phyloP scores from a whole-genome alignment of 2,888 invertebrate species.

The Thera britannica region DNA sequence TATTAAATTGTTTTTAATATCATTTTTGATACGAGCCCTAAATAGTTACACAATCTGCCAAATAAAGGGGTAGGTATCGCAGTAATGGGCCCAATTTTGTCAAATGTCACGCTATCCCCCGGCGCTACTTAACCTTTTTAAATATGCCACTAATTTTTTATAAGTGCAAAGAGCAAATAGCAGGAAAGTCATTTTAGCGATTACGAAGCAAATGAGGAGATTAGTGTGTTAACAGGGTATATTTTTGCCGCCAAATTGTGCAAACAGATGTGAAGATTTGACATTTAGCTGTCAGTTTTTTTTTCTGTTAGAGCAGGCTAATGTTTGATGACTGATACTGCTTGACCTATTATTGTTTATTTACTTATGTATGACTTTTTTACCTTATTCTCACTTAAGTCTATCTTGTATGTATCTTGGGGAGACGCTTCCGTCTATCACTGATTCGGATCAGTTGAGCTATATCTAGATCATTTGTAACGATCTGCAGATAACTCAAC shows the following conservation, averaged over 20 bases:
- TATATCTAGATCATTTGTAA: too few species aligned
- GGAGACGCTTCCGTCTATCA: too few species aligned
- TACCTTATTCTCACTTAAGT: too few species aligned
- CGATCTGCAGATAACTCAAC: too few species aligned
- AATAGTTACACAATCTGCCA: constrained; percentile 15
- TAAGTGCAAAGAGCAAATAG: constrained; percentile 13
- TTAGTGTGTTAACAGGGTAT: neutral
- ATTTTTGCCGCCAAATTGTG: neutral
- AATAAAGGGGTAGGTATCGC: constrained; percentile 17
- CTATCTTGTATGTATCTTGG: too few species aligned
- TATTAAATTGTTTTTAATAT: too few species aligned
- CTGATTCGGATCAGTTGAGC: too few species aligned
- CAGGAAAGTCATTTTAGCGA: constrained; percentile 9
- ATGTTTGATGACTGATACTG: too few species aligned
- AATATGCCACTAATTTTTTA: constrained; percentile 29
- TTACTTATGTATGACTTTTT: too few species aligned
- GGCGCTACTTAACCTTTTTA: constrained; percentile 44
- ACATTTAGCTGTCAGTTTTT: neutral
- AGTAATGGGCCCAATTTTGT: constrained; percentile 26
- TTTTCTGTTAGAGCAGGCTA: neutral
- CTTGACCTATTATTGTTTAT: too few species aligned
- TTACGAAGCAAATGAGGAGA: constrained; percentile 4
- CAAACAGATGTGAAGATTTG: neutral
- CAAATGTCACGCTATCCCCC: constrained; percentile 44
- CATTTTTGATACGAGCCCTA: too few species aligned